phyloP scores from a whole-genome alignment of 1,140 invertebrate genomes.

The Drosophila novamexicana region DNA sequence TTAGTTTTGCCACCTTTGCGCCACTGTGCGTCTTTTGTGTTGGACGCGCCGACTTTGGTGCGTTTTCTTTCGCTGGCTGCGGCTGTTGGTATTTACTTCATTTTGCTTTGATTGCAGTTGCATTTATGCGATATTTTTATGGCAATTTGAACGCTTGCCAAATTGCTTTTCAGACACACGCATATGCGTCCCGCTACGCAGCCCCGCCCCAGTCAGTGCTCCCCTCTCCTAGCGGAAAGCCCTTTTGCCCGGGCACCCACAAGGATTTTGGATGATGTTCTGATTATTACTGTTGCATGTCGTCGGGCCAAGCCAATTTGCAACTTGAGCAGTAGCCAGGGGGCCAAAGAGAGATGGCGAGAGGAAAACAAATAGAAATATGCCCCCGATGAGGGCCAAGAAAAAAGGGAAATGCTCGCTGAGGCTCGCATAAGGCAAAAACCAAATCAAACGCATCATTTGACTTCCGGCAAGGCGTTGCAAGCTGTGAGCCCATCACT shows the following conservation, averaged over 20 bases:
- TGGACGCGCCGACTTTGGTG: background rate
- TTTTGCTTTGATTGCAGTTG: constrained; percentile 59
- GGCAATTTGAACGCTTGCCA: constrained; percentile 73
- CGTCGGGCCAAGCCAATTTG: constrained; percentile 32
- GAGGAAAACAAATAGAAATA: constrained; percentile 21
- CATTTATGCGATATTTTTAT: constrained; percentile 66
- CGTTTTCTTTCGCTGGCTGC: background rate
- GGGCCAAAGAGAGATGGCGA: constrained; percentile 12
- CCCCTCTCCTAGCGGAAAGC: background rate
- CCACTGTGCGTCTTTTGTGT: constrained; percentile 39
- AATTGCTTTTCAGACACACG: constrained; percentile 67
- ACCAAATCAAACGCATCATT: constrained; percentile 75
- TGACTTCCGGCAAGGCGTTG: constrained; percentile 69
- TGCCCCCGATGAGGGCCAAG: constrained; percentile 7
- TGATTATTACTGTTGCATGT: constrained; percentile 27
- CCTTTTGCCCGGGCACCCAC: constrained; percentile 31
- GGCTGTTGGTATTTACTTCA: constrained; percentile 36
- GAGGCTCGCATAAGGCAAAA: constrained; percentile 39
- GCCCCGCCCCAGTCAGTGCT: background rate
- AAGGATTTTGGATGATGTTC: constrained; percentile 25
- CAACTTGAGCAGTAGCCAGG: background rate
- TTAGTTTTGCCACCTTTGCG: background rate
- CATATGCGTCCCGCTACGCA: constrained; percentile 22
- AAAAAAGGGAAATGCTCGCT: constrained; percentile 8
- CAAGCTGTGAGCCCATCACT: constrained; percentile 35